Conservation (phyloP, 2,797 vertebrate species). For the Artibeus lituratus region DNA sequence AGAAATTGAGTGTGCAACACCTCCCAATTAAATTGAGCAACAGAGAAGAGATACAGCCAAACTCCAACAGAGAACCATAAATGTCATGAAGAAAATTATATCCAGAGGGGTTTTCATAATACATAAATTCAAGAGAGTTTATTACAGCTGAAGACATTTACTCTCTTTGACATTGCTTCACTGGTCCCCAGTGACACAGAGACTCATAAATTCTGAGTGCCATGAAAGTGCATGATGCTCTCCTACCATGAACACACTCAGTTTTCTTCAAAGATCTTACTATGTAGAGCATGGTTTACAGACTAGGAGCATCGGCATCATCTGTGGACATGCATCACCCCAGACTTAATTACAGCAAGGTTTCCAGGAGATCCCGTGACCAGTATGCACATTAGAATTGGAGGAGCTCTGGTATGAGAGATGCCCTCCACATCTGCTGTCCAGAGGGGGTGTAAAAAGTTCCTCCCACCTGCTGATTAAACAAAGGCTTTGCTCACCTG, state of each 20-base stretch:
- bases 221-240: neutral
- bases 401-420: neutral
- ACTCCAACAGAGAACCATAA: neutral
- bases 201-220: neutral
- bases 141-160: neutral
- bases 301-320: neutral
- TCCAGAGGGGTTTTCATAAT: neutral
- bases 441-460: conserved; percentile 40
- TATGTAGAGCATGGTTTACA: neutral
- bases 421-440: conserved; percentile 59
- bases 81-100: conserved; percentile 1
- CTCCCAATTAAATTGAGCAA: neutral
- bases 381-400: neutral
- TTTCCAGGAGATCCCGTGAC: neutral
- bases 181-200: neutral
- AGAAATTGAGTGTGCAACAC: neutral
- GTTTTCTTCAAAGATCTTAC: neutral
- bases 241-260: neutral
- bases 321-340: neutral
- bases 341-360: neutral
- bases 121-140: neutral
- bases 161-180: neutral
- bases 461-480: conserved; percentile 44
- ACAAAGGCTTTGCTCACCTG: conserved; percentile 75
- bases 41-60: neutral